Conservation (phyloP, 2,888 invertebrate species). For the Brachyopa scutellaris region DNA sequence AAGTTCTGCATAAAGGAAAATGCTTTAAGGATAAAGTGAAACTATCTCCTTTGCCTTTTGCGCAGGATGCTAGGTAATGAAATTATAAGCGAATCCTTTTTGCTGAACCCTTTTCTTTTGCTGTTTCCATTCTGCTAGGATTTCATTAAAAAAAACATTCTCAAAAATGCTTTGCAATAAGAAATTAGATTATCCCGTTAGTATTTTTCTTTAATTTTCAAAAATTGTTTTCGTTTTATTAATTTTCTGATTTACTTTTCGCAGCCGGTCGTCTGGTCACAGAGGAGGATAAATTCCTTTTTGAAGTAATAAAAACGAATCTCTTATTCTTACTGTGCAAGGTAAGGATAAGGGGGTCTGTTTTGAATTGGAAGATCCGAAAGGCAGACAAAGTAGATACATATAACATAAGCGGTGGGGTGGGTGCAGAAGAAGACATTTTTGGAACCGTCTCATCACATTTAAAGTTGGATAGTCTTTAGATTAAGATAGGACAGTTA, state of each 20-base stretch:
- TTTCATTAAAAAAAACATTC: constrained; percentile 36
- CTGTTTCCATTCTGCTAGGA: neutral
- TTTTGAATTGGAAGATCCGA: too few relatives aligned
- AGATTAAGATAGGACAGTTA: too few relatives aligned
- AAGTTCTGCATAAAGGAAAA: constrained; percentile 2
- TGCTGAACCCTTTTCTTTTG: constrained; percentile 17
- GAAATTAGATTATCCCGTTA: constrained; percentile 48
- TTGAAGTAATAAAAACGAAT: constrained; percentile 24
- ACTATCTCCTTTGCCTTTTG: constrained; percentile 20
- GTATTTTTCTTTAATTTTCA: constrained; percentile 81
- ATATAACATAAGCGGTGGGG: too few relatives aligned
- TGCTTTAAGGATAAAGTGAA: constrained; percentile 15
- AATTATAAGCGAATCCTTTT: constrained; percentile 40
- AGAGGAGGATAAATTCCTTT: neutral
- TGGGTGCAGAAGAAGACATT: too few relatives aligned
- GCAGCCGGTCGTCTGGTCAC: constrained; percentile 1
- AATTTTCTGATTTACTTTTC: constrained; percentile 76
- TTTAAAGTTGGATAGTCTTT: too few relatives aligned
- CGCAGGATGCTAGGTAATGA: constrained; percentile 18
- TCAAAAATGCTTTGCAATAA: constrained; percentile 32
- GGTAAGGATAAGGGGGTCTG: constrained; percentile 29
- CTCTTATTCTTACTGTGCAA: constrained; percentile 9
- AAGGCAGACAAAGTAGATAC: too few relatives aligned
- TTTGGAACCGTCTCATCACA: too few relatives aligned
- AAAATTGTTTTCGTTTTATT: constrained; percentile 81